Evolutionary conservation across 2,113 vertebrate species (phyloP), one percentile per base, ranked within the genome.

Genomic region (Aegotheles bennettii): DNA sequence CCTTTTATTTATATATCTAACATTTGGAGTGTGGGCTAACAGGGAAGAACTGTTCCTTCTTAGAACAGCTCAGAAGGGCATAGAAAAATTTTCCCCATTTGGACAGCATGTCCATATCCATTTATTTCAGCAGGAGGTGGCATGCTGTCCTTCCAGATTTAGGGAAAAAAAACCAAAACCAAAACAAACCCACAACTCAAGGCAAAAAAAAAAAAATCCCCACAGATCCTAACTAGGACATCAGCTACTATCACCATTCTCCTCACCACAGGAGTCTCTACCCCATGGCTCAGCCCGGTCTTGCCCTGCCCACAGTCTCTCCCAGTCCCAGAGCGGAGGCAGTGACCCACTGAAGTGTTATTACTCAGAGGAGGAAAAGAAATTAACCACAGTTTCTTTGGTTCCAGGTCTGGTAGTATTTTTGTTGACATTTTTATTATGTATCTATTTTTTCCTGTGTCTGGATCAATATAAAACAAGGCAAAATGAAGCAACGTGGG

Each of bases 1-100:
- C 35, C 56, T 94, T 93, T 94, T 89, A 95, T 92, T 95, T 84
- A 92, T 85, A 86, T 19, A 90, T 77, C 26, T 81, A 96, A 93
- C 92, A 88, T 88, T 75, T 89, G 81, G 84, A 89, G 79, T 53
- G 85, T 93, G 88, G 90, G 85, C 95, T 93, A 93, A 90, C 35
- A 71, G 51, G 71, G 73, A 89, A 85, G 56, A 89, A 92, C 89
- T 89, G 91, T 84, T 93, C 68, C 67, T 88, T 78, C 91, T 81
- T 33, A 81, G 33, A 95, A 86, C 35, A 87, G 57, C 87, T 68
- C 69, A 75, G 87, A 95, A 91, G 93, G 65, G 53, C 74, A 84
- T 1, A 54, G 50, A 63, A 73, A 57, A 57, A 5, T 24, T 45
- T 42, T 38, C 51, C 35, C 45, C 47, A 51, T 74, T 94, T 89